These are phyloP conservation scores for Deilephila elpenor DNA, from an alignment of 2,888 invertebrate genomes.

Conservation along the genomic window DNA sequence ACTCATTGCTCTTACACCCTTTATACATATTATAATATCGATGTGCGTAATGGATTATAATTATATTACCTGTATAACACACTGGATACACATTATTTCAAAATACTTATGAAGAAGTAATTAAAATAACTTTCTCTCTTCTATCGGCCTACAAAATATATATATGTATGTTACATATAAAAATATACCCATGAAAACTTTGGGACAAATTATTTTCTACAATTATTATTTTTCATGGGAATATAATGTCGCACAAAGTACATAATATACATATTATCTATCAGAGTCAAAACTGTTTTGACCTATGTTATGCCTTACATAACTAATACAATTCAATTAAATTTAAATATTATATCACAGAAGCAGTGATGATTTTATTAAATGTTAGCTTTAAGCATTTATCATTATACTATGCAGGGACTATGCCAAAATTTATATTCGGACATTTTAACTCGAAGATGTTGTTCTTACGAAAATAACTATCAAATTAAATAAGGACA, in stretches of 20 bases:
- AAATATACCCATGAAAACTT: not conserved
- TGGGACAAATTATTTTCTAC: not conserved
- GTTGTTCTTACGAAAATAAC: not conserved
- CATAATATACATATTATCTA: not conserved
- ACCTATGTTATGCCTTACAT: not conserved
- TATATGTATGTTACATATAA: not conserved
- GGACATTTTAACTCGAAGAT: not conserved
- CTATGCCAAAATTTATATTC: slow-evolving; percentile 2
- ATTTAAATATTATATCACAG: not conserved
- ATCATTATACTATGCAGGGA: not conserved
- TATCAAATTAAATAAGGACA: not conserved
- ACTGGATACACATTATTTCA: no score
- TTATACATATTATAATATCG: not conserved
- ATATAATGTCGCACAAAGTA: not conserved
- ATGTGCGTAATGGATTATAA: not conserved
- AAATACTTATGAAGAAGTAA: no score
- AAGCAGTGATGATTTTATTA: slow-evolving; percentile 2
- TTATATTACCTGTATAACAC: not conserved
- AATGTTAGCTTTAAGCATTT: slow-evolving; percentile 6
- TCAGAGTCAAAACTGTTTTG: not conserved
- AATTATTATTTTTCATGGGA: not conserved
- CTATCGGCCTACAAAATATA: slow-evolving; percentile 8
- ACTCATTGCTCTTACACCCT: not conserved
- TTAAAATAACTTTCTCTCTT: not conserved
- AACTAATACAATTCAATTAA: not conserved